Evolutionary conservation across 2,888 invertebrate species (phyloP).

Genomic region (Nemoura dubitans): DNA sequence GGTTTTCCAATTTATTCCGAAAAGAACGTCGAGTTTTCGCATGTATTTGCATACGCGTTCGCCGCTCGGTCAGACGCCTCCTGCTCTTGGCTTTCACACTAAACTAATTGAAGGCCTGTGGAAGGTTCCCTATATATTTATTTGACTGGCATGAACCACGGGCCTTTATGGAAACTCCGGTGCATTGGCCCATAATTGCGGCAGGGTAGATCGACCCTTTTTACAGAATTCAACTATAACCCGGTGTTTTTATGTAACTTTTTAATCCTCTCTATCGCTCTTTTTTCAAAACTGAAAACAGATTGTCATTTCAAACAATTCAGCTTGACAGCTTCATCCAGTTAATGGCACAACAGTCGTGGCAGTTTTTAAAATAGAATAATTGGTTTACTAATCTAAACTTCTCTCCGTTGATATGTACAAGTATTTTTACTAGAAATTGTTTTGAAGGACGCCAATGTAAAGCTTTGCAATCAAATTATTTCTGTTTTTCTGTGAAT

Average conservation of each 20-base stretch:
- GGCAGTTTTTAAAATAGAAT: neutral
- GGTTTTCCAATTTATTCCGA: neutral
- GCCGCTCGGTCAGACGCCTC: neutral
- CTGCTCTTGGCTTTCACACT: neutral
- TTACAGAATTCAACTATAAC: too few species aligned
- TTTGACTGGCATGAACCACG: neutral
- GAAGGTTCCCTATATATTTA: neutral
- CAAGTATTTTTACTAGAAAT: neutral
- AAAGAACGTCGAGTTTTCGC: neutral
- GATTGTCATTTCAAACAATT: neutral
- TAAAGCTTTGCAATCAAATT: neutral
- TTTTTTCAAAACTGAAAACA: too few species aligned
- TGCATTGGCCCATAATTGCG: too few species aligned
- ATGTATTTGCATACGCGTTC: neutral
- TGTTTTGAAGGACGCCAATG: neutral
- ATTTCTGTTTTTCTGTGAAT: neutral
- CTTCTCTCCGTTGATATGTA: neutral
- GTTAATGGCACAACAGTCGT: neutral
- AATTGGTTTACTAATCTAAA: neutral
- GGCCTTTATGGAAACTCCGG: too few species aligned
- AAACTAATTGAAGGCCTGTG: neutral
- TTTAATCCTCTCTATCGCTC: too few species aligned
- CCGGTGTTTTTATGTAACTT: too few species aligned
- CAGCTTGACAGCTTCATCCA: neutral
- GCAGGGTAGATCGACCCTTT: too few species aligned